Evolutionary conservation across 1,140 invertebrate species (phyloP), one percentile per base, ranked within the genome.

Genomic region (Drosophila navojoa): DNA sequence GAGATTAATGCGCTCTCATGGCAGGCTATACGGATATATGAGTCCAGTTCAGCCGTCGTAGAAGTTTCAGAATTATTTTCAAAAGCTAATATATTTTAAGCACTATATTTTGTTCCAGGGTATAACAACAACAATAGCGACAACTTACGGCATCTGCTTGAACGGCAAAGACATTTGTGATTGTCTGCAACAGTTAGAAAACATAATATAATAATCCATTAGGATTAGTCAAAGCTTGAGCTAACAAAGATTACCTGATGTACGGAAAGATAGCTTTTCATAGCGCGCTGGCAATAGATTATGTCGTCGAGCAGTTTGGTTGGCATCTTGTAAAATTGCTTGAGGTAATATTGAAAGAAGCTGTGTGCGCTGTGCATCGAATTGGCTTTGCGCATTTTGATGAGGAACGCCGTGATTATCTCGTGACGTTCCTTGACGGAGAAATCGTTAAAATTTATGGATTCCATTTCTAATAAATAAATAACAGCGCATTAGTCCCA

Each of bases 271-370:
- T 89, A 61, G 1, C 71, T 57, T 52, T 85, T 86, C 71, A 92
- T 59, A 2, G 82, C 71, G 6, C 82, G 74, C 49, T 92, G 91
- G 9, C 86, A 91, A 71, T 92, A 92, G 9, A 79, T 75, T 52
- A 92, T 91, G 44, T 92, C 91, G 47, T 91, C 73, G 4, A 76
- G 72, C 22, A 92, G 49, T n/a, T 80, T 76, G 1, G 53, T 38
- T 5, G 91, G 91, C 19, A 91, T 27, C 29, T 85, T 85, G 73
- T 92, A 91, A 45, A 85, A 91, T 44, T 79, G 78, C 5, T 86
- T 81, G 11, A 91, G 59, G 58, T 91, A 91, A 57, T 81, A 76
- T 10, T 81, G 77, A 22, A 87, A 91, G 29, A 90, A 90, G 5
- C 54, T 40, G 4, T 77, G 57, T 0, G 85, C 84, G 40, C 74